These are phyloP conservation scores for Drosophila multiciliata DNA, from an alignment of 2,888 invertebrate genomes.

Conservation along the genomic window DNA sequence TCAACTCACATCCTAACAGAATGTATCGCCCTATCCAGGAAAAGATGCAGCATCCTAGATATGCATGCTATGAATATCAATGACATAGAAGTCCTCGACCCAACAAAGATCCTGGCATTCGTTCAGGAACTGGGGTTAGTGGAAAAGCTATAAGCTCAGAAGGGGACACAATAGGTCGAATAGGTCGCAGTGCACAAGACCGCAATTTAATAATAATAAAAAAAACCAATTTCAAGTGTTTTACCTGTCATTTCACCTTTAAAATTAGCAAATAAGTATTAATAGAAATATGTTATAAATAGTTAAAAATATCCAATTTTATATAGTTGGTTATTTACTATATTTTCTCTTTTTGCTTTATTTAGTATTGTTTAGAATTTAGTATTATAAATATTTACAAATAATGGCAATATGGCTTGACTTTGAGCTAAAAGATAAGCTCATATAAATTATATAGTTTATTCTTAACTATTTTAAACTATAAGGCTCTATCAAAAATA, in stretches of 20 bases:
- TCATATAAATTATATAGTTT: constrained; percentile 35
- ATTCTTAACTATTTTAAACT: constrained; percentile 37
- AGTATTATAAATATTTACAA: constrained; percentile 54
- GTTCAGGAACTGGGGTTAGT: too few relatives aligned
- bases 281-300: constrained; percentile 56
- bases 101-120: too few relatives aligned
- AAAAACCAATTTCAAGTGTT: constrained; percentile 28
- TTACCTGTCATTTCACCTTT: constrained; percentile 18
- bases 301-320: constrained; percentile 49
- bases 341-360: neutral
- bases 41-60: too few relatives aligned
- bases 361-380: neutral
- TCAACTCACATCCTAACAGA: too few relatives aligned
- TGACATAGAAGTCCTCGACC: too few relatives aligned
- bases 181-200: too few relatives aligned
- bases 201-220: too few relatives aligned
- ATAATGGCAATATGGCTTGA: constrained; percentile 74
- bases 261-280: constrained; percentile 30
- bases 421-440: constrained; percentile 21
- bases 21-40: too few relatives aligned
- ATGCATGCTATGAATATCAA: too few relatives aligned
- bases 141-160: too few relatives aligned
- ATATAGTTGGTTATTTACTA: neutral
- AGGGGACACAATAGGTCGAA: too few relatives aligned
- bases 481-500: constrained; percentile 54